Evolutionary conservation across 1,140 invertebrate genomes (phyloP).

Genomic region (Hylaeus anthracinus): DNA sequence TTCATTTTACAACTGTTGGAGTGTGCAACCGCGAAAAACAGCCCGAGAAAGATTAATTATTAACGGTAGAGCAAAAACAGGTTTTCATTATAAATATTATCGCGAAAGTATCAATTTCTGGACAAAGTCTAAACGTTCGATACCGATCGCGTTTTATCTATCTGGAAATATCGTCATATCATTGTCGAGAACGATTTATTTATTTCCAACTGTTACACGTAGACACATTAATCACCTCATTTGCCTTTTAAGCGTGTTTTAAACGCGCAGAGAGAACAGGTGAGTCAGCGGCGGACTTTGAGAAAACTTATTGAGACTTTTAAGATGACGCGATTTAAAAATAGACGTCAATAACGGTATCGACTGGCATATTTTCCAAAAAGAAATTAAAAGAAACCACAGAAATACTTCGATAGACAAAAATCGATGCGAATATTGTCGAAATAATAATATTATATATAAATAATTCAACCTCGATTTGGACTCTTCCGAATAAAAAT

Average conservation of each 20-base stretch:
- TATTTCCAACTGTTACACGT: constrained; percentile 3
- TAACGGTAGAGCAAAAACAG: neutral
- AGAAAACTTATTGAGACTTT: constrained; percentile 44
- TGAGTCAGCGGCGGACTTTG: constrained; percentile 30
- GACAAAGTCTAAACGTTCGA: neutral
- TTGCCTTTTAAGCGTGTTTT: constrained; percentile 46
- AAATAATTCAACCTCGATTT: too few relatives aligned
- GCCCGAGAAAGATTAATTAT: neutral
- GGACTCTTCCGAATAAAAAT: too few relatives aligned
- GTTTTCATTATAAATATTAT: neutral
- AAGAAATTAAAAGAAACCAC: neutral
- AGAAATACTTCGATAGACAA: neutral
- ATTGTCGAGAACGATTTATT: constrained; percentile 22
- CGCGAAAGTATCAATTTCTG: neutral
- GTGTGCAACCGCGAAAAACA: neutral
- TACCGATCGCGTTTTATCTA: neutral
- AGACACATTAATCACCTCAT: constrained; percentile 42
- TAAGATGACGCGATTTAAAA: constrained; percentile 31
- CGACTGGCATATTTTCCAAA: neutral
- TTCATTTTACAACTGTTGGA: too few relatives aligned
- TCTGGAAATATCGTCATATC: neutral
- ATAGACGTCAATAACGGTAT: constrained; percentile 40
- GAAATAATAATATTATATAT: too few relatives aligned
- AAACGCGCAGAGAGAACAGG: constrained; percentile 31
- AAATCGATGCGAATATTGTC: too few relatives aligned